phyloP scores from a whole-genome alignment of 2,888 invertebrate species.

The Lacanobia wlatinum region DNA sequence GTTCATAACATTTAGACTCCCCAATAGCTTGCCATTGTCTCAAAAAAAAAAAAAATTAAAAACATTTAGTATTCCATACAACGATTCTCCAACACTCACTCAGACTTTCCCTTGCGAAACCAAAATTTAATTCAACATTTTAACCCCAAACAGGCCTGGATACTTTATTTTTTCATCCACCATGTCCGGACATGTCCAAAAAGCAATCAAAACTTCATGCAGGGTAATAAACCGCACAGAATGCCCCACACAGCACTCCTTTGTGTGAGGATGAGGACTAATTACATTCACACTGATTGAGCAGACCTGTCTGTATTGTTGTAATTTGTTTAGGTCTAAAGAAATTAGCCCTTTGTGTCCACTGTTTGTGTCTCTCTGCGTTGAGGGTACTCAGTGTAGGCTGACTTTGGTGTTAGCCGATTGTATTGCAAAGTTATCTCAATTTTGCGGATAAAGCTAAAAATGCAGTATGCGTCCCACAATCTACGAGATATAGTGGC shows the following conservation, averaged over 20 bases:
- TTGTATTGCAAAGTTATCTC: neutral
- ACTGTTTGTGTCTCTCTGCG: conserved; percentile 21
- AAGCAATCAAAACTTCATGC: conserved; percentile 56
- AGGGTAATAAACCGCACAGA: conserved; percentile 44
- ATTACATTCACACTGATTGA: conserved; percentile 64
- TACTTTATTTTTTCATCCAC: conserved; percentile 16
- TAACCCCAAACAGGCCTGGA: neutral
- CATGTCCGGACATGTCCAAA: conserved; percentile 17
- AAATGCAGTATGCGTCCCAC: neutral
- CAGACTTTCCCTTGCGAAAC: neutral
- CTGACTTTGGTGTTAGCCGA: neutral
- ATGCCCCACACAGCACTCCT: conserved; percentile 36
- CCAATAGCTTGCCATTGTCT: too few species aligned
- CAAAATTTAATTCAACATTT: neutral
- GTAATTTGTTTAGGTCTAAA: conserved; percentile 61
- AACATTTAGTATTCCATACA: neutral
- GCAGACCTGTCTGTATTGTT: conserved; percentile 42
- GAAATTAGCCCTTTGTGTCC: conserved; percentile 51
- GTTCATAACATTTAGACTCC: too few species aligned
- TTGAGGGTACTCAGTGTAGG: neutral
- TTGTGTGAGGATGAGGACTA: conserved; percentile 57
- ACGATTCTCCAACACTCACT: neutral
- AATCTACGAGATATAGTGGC: neutral
- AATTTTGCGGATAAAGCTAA: neutral
- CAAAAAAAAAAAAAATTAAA: too few species aligned